Evolutionary conservation across 2,888 invertebrate genomes (phyloP).

Genomic region (Lacanobia oleracea): DNA sequence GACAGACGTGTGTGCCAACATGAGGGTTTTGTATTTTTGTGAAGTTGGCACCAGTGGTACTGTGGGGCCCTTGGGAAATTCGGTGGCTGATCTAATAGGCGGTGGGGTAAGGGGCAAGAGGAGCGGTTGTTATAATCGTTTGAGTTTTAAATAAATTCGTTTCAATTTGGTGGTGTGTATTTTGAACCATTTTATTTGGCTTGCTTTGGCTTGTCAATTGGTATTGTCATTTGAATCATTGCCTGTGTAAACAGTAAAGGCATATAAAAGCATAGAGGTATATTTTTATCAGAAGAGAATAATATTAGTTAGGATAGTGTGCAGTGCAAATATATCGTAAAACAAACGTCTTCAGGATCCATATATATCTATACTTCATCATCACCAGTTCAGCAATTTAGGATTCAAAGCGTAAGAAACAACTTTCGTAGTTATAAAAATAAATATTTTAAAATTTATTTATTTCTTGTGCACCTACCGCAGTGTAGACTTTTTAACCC

Average conservation of each 20-base stretch:
- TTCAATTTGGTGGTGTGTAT: background rate
- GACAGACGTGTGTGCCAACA: conserved; percentile 56
- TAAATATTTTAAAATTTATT: too few species aligned
- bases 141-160: conserved; percentile 24
- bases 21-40: conserved; percentile 68
- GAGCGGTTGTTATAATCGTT: conserved; percentile 47
- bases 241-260: background rate
- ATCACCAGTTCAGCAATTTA: too few species aligned
- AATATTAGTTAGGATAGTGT: too few species aligned
- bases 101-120: conserved; percentile 55
- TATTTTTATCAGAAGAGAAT: too few species aligned
- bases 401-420: too few species aligned
- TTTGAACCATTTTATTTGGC: background rate
- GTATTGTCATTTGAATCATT: background rate
- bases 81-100: conserved; percentile 71
- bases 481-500: too few species aligned
- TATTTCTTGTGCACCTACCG: too few species aligned
- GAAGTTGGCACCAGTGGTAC: conserved; percentile 57
- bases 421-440: too few species aligned
- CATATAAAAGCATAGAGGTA: too few species aligned
- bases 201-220: background rate
- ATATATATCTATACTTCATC: too few species aligned
- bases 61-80: conserved; percentile 76
- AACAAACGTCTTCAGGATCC: too few species aligned
- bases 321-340: too few species aligned